These are phyloP conservation scores for Himalopsyche kuldschensis DNA, from an alignment of 2,888 invertebrate genomes.

Conservation along the genomic window DNA sequence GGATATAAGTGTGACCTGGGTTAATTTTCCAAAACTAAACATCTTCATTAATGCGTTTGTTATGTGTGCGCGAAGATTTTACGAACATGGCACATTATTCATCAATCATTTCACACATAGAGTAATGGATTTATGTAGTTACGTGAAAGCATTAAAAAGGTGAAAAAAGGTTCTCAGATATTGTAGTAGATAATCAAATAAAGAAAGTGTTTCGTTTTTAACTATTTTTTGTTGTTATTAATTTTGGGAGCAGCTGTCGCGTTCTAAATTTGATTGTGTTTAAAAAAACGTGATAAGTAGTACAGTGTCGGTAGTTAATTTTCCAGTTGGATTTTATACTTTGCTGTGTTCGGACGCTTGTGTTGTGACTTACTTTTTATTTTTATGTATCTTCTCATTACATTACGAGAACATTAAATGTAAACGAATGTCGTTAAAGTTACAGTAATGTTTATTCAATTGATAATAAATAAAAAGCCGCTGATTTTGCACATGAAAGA, in stretches of 20 bases:
- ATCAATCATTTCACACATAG: too few relatives aligned
- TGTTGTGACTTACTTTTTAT: background rate
- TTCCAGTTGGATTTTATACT: background rate
- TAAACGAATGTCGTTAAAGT: background rate
- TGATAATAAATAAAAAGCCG: too few relatives aligned
- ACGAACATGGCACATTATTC: too few relatives aligned
- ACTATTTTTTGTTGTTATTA: background rate
- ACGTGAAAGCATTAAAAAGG: too few relatives aligned
- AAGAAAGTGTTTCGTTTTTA: background rate
- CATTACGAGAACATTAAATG: too few relatives aligned
- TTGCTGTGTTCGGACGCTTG: background rate
- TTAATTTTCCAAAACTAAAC: too few relatives aligned
- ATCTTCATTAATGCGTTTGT: too few relatives aligned
- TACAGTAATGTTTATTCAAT: background rate
- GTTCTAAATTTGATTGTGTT: background rate
- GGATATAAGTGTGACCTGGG: too few relatives aligned
- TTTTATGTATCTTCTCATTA: too few relatives aligned
- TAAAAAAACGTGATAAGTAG: background rate
- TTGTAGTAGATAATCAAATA: background rate
- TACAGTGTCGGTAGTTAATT: background rate
- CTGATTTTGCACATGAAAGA: too few relatives aligned
- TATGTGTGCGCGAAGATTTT: too few relatives aligned
- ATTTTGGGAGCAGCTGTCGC: background rate
- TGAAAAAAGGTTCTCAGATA: background rate
- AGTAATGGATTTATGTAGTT: too few relatives aligned